A percentile compares a stretch with the other conserved stretches of the same genome.
Conservation (phyloP, 1,140 invertebrate species). For the Popillia japonica region DNA sequence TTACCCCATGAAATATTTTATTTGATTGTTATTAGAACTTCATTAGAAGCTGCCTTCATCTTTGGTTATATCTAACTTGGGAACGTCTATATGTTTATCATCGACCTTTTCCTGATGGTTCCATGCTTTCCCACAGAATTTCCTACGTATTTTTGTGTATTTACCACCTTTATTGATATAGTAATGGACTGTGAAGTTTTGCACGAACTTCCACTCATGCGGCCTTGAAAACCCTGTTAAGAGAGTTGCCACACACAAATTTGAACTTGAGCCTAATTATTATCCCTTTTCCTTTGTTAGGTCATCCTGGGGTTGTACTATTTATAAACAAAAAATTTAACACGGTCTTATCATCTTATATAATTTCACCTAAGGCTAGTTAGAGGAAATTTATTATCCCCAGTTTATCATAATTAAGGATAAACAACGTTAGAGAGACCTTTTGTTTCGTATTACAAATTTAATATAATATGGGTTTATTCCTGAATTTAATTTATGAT, state of each 20-base stretch:
- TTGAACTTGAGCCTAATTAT: background rate
- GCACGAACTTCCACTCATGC: background rate
- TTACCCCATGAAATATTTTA: conserved; percentile 17
- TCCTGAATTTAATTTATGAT: no score
- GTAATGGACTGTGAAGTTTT: background rate
- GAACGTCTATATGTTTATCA: conserved; percentile 6
- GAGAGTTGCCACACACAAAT: background rate
- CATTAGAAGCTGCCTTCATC: background rate
- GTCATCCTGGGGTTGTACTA: background rate
- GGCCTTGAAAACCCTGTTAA: conserved; percentile 4
- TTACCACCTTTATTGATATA: conserved; percentile 1
- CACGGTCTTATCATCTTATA: background rate
- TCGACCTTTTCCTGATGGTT: background rate
- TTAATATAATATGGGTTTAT: no score
- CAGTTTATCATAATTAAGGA: background rate
- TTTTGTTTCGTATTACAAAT: no score
- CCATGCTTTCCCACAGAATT: background rate
- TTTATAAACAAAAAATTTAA: background rate
- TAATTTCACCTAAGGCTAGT: background rate
- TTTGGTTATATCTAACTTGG: background rate
- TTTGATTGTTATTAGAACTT: background rate
- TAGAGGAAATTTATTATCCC: background rate
- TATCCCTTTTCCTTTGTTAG: background rate
- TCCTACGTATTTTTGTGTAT: background rate
- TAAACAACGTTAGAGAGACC: no score